These are phyloP conservation scores for Aleiodes testaceus DNA, from an alignment of 2,888 invertebrate species.

Conservation along the genomic window DNA sequence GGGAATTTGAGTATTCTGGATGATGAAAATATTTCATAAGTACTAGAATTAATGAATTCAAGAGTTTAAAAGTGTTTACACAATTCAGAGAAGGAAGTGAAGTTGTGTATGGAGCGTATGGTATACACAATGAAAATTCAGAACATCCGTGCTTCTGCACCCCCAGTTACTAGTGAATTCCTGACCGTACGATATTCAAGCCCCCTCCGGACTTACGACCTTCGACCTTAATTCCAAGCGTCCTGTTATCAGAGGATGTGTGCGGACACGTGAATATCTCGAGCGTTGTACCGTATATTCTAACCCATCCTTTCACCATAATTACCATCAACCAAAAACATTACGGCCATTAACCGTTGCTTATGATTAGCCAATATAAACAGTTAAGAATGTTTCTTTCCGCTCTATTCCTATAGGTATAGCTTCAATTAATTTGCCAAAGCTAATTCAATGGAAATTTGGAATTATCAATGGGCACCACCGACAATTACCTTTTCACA, in stretches of 20 bases:
- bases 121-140: slow-evolving; percentile 16
- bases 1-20: no score
- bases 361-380: no score
- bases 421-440: no score
- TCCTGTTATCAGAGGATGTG: slow-evolving; percentile 15
- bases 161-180: slow-evolving; percentile 38
- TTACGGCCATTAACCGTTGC: no score
- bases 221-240: slow-evolving; percentile 50
- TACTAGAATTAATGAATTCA: neutral
- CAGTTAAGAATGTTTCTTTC: no score
- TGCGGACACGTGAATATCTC: slow-evolving; percentile 21
- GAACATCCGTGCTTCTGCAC: slow-evolving; percentile 1
- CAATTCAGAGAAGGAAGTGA: neutral
- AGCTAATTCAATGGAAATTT: no score
- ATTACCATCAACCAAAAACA: neutral
- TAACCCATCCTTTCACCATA: slow-evolving; percentile 1
- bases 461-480: no score
- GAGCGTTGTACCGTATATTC: neutral
- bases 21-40: no score
- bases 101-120: neutral
- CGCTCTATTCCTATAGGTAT: no score
- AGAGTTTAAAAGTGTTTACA: neutral
- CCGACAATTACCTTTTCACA: no score
- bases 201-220: slow-evolving; percentile 44
- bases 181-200: slow-evolving; percentile 43